Conservation (phyloP, 2,797 vertebrate genomes). For the Chromobotia macracanthus region DNA sequence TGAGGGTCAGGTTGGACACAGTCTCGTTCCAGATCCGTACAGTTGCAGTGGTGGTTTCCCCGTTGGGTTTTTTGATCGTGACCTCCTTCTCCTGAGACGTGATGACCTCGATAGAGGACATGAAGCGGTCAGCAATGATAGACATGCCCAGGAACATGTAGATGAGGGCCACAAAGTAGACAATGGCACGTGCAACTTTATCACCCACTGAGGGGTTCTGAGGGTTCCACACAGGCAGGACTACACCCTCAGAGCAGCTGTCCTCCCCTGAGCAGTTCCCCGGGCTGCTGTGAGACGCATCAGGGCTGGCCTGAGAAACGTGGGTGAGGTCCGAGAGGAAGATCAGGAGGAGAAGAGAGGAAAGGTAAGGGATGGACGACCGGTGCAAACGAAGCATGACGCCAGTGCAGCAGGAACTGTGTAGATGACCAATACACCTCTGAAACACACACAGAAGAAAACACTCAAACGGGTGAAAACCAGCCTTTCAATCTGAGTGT, state of each 20-base stretch:
- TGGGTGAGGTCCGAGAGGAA: conserved; percentile 70
- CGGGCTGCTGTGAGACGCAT: conserved; percentile 55
- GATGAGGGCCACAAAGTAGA: conserved; percentile 86
- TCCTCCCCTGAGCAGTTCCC: conserved; percentile 77
- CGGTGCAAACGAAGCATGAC: conserved; percentile 63
- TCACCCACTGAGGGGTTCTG: conserved; percentile 86
- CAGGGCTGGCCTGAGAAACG: conserved; percentile 68
- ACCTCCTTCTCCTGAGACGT: conserved; percentile 88
- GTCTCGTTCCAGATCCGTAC: conserved; percentile 89
- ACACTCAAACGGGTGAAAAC: neutral
- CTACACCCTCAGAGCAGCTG: conserved; percentile 81
- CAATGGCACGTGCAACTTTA: conserved; percentile 85
- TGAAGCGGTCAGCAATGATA: conserved; percentile 88
- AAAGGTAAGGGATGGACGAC: conserved; percentile 48
- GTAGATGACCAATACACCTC: conserved; percentile 29
- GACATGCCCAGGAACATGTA: conserved; percentile 92
- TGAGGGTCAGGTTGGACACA: conserved; percentile 86
- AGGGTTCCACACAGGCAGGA: conserved; percentile 85
- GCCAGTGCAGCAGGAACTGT: conserved; percentile 18
- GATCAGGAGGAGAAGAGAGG: conserved; percentile 69
- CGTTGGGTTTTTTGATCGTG: conserved; percentile 84
- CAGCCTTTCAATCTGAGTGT: neutral
- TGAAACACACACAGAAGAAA: conserved; percentile 38
- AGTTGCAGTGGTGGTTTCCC: conserved; percentile 82
- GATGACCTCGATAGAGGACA: conserved; percentile 89